Conservation (phyloP, 64 coral and sea anemone species). For the Exaiptasia diaphana region DNA sequence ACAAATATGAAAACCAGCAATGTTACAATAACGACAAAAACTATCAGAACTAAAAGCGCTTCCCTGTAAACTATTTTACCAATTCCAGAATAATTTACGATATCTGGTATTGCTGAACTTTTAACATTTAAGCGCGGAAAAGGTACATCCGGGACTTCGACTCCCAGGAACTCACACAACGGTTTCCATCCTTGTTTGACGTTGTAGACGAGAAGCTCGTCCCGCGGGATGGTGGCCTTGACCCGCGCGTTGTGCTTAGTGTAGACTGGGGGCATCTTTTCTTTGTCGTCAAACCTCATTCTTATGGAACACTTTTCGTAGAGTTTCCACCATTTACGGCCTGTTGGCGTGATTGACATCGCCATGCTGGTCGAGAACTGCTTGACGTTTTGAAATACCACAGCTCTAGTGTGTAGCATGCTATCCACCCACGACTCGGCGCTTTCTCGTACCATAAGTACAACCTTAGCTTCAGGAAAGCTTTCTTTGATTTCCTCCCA, state of each 20-base stretch:
- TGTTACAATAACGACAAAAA: background rate
- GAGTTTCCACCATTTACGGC: too few species aligned
- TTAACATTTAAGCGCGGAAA: background rate
- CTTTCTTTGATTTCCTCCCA: slow-evolving; percentile 9
- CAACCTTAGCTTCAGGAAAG: slow-evolving; percentile 30
- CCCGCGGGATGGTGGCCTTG: background rate
- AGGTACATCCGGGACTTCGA: background rate
- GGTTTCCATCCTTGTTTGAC: slow-evolving; percentile 49
- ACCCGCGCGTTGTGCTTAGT: slow-evolving; percentile 25
- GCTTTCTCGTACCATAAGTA: slow-evolving; percentile 6
- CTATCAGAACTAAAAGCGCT: background rate
- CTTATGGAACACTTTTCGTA: too few species aligned
- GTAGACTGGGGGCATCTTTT: too few species aligned
- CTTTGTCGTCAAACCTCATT: too few species aligned
- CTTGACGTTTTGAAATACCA: too few species aligned
- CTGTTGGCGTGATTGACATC: too few species aligned
- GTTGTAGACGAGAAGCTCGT: slow-evolving; percentile 12
- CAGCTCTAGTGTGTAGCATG: too few species aligned
- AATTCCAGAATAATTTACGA: background rate
- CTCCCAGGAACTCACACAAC: slow-evolving; percentile 19
- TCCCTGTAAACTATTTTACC: background rate
- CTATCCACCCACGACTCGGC: slow-evolving; percentile 23
- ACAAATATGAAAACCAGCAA: background rate
- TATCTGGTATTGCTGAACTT: background rate
- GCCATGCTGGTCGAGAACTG: too few species aligned